Base-by-base conservation (phyloP, 2,888 invertebrate species). In the Anoncus sp. region DNA sequence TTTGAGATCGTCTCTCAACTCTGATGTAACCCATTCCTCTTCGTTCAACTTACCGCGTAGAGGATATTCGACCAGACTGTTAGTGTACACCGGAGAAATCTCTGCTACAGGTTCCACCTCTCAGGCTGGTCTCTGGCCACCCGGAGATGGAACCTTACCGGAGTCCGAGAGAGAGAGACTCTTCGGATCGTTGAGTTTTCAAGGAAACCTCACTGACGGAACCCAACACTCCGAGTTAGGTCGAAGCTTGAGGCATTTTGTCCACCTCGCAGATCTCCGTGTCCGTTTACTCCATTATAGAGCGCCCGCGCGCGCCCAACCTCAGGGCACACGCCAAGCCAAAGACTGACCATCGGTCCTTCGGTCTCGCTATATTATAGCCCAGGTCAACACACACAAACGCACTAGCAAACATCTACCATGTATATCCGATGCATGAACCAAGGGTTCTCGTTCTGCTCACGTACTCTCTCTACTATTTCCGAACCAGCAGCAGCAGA, bases 251-350 rank as follows among this genome's bases (percentile, higher is more conserved):
- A 59, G 80, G 80, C 78, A 81, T 75, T 81, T 70, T 69, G 80
- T 81, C 81, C 82, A 75, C 74, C 78, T 78, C 77, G 69, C 66
- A 77, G 75, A 78, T 80, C 72, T 81, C 59, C 79, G 83, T 81
- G 80, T 83, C 81, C 82, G 81, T 79, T 82, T 83, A 84, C 84
- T 81, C 82, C 80, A 84, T 83, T 83, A 84, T 82, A 79, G 82
- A 81, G 49, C 74, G 78, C 45, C 45, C 67, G 71, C 63, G 71
- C 57, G 63, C 27, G 63, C n/a, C n/a, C n/a, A n/a, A 71, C 81
- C 79, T 60, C 24, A 43, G 75, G 75, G 71, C 79, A 63, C 55
- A 49, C 55, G 43, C 62, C 71, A 47, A 66, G 22, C 62, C 51
- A 51, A 78, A 72, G 63, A 76, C 78, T 76, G 78, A 77, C 80